A percentile compares a stretch with the other conserved stretches of the same genome.
These are phyloP conservation scores for Callaeas wilsoni DNA, from an alignment of 2,113 vertebrate genomes.

Conservation along the genomic window DNA sequence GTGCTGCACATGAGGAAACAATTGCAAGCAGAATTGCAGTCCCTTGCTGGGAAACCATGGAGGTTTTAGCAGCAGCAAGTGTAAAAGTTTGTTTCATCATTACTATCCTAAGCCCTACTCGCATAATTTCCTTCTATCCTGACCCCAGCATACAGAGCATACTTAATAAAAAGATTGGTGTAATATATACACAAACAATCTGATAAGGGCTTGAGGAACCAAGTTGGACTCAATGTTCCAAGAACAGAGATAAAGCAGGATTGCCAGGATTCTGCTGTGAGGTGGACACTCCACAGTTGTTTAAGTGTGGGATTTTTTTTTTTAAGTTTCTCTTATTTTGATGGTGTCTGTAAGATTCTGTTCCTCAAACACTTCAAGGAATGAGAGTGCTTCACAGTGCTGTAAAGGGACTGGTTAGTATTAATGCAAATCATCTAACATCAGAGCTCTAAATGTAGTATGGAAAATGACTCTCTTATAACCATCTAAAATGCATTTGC, in stretches of 20 bases:
- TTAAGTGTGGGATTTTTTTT: background rate
- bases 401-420: background rate
- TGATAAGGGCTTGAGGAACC: background rate
- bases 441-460: background rate
- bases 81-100: background rate
- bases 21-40: background rate
- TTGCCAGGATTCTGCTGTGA: background rate
- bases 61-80: background rate
- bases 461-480: background rate
- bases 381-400: background rate
- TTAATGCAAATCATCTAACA: background rate
- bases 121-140: background rate
- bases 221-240: background rate
- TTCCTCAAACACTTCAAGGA: background rate
- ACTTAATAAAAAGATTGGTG: background rate
- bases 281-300: background rate
- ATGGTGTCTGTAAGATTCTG: background rate
- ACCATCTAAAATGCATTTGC: background rate
- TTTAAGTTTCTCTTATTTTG: background rate
- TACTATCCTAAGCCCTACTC: background rate
- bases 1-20: background rate
- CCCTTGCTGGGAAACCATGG: background rate
- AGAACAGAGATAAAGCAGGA: background rate
- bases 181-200: background rate
- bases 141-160: background rate